Base-by-base conservation (phyloP, 1,140 invertebrate genomes). In the Octopus sinensis region DNA sequence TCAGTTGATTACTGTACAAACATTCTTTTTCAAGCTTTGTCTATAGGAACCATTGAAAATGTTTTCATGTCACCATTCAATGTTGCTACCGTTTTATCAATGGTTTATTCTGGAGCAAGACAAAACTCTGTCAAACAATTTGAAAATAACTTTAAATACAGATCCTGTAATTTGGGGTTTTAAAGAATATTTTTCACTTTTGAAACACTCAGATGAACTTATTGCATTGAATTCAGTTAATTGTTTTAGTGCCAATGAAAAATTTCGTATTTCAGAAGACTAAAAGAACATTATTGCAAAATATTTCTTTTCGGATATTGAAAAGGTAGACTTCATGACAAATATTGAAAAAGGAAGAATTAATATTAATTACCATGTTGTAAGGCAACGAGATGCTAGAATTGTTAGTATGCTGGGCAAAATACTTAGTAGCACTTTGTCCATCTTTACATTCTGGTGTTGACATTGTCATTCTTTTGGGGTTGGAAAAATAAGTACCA, bases 21-120 rank as follows among this genome's bases (percentile, higher is more conserved):
- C 9, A 62, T 1, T 62, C 56, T 62, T 62, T 62, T 2, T 17
- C 56, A 62, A 10, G 56, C 56, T 1, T 1, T 62, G 56, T 1
- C 56, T 62, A 62, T 3, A 17, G 17, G 17, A 10, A 10, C 9
- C 17, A 3, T 9, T 62, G 77, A 75, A 93, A 97, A 96, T 89
- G 88, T 97, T 7, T 96, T 97, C 91, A 95, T 96, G 87, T 97
- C 96, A 30, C 96, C 96, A 0, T 94, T 95, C 89, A 96, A 95
- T 84, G 93, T 96, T n/a, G 94, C 96, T 87, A 93, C 96, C 82
- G 94, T 95, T 0, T 86, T 97, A 10, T 88, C 94, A 17, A 91
- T 97, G n/a, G 94, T 94, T 0, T 96, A 95, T 86, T 95, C 96
- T 84, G 93, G 95, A 0, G 89, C 95, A 0, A 92, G 92, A 1